Percentiles rank a stretch among this genome's conserved stretches.
Conservation (phyloP, 2,888 invertebrate species). For the Alsophila aescularia region DNA sequence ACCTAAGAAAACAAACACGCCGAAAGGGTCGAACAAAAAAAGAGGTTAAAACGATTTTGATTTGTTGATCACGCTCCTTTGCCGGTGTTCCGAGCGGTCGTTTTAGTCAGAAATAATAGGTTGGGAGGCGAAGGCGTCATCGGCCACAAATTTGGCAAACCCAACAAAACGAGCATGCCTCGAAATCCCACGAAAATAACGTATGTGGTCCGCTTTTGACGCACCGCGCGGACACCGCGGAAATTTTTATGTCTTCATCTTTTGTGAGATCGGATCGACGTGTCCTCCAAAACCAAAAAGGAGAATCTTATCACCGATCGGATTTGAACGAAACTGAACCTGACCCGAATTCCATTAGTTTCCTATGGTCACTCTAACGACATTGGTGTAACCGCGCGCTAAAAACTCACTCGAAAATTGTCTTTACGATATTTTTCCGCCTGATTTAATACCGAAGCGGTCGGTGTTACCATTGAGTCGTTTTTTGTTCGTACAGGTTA, state of each 20-base stretch:
- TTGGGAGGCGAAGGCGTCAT: conserved; percentile 75
- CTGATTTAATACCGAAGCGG: conserved; percentile 53
- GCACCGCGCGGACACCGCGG: conserved; percentile 62
- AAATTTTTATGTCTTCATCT: conserved; percentile 83
- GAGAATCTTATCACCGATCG: conserved; percentile 59
- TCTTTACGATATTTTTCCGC: conserved; percentile 64
- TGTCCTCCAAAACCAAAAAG: conserved; percentile 51
- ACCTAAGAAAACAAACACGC: conserved; percentile 81
- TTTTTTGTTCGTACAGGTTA: conserved; percentile 63
- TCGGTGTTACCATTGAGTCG: conserved; percentile 51
- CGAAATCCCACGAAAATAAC: conserved; percentile 67
- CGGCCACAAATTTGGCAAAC: conserved; percentile 78
- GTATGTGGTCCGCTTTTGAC: conserved; percentile 79
- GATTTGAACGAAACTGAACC: conserved; percentile 45
- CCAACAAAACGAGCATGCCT: conserved; percentile 57
- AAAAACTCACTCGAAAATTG: conserved; percentile 69
- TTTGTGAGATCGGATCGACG: conserved; percentile 69
- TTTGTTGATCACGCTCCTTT: conserved; percentile 76
- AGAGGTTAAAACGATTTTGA: conserved; percentile 60
- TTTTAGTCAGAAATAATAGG: conserved; percentile 75
- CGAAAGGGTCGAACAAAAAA: conserved; percentile 49
- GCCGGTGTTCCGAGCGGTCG: conserved; percentile 64
- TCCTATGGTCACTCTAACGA: conserved; percentile 73
- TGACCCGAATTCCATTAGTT: conserved; percentile 68
- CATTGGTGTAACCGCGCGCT: conserved; percentile 72